phyloP scores from a whole-genome alignment of 2,797 vertebrate genomes.

The Cynodonichthys magdalenae region DNA sequence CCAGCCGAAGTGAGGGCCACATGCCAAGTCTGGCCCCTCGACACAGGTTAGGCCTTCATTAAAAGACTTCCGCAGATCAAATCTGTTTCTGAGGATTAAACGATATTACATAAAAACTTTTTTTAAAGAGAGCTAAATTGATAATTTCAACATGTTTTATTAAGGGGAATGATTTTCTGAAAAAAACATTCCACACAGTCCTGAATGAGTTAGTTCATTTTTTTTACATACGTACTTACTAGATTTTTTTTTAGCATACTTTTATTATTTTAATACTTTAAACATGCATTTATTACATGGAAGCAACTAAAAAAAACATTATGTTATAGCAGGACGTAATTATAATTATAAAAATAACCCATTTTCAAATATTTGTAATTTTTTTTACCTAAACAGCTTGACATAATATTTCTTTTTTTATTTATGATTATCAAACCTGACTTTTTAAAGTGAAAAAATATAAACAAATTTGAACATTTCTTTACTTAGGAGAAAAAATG shows the following conservation, averaged over 20 bases:
- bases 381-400: too few relatives aligned
- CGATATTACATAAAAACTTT: conserved; percentile 9
- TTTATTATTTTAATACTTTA: not conserved
- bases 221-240: too few relatives aligned
- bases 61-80: conserved; percentile 23
- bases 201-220: not conserved
- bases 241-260: too few relatives aligned
- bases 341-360: too few relatives aligned
- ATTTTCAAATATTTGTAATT: too few relatives aligned
- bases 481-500: not conserved
- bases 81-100: conserved; percentile 18
- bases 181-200: not conserved
- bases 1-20: conserved; percentile 61
- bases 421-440: not conserved
- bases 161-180: not conserved
- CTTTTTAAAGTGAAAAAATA: not conserved
- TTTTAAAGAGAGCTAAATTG: not conserved
- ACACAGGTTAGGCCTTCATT: conserved; percentile 14
- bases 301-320: not conserved
- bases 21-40: conserved; percentile 53
- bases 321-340: too few relatives aligned
- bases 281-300: not conserved
- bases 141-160: not conserved
- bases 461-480: not conserved
- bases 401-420: too few relatives aligned